Evolutionary conservation across 1,140 invertebrate genomes (phyloP).

Genomic region (Galleria mellonella): DNA sequence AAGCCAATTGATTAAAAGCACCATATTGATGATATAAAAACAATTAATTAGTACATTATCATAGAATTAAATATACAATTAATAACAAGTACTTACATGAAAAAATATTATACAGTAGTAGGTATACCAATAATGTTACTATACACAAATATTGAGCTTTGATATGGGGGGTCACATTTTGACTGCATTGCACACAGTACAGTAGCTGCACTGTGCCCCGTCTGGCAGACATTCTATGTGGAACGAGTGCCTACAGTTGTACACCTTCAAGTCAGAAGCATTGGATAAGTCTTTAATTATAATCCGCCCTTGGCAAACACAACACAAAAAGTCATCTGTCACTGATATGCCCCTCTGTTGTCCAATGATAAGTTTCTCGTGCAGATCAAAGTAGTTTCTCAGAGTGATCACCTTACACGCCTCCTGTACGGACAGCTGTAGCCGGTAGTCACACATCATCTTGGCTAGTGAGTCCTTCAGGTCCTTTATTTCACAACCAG

Average conservation of each 20-base stretch:
- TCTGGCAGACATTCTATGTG: slow-evolving; percentile 87
- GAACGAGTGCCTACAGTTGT: slow-evolving; percentile 93
- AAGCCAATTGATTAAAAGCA: slow-evolving; percentile 43
- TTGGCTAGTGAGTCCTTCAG: slow-evolving; percentile 93
- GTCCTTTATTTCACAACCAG: slow-evolving; percentile 89
- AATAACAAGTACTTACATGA: slow-evolving; percentile 10
- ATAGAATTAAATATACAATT: slow-evolving; percentile 14
- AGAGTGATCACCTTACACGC: slow-evolving; percentile 92
- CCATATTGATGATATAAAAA: slow-evolving; percentile 18
- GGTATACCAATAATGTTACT: slow-evolving; percentile 13
- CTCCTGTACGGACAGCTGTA: slow-evolving; percentile 93
- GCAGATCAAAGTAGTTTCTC: slow-evolving; percentile 92
- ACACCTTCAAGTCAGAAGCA: slow-evolving; percentile 84
- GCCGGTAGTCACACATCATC: slow-evolving; percentile 96
- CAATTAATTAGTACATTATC: slow-evolving; percentile 5
- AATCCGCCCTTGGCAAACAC: slow-evolving; percentile 83
- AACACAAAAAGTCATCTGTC: slow-evolving; percentile 83
- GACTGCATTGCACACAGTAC: slow-evolving; percentile 77
- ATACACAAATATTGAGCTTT: slow-evolving; percentile 22
- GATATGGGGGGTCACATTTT: slow-evolving; percentile 44
- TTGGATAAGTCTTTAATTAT: slow-evolving; percentile 80
- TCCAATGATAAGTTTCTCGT: slow-evolving; percentile 84
- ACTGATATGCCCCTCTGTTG: slow-evolving; percentile 86
- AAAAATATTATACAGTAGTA: slow-evolving; percentile 17
- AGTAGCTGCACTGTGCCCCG: slow-evolving; percentile 64